These are phyloP conservation scores for Hylaeus anthracinus DNA, from an alignment of 1,140 invertebrate species.

Conservation along the genomic window DNA sequence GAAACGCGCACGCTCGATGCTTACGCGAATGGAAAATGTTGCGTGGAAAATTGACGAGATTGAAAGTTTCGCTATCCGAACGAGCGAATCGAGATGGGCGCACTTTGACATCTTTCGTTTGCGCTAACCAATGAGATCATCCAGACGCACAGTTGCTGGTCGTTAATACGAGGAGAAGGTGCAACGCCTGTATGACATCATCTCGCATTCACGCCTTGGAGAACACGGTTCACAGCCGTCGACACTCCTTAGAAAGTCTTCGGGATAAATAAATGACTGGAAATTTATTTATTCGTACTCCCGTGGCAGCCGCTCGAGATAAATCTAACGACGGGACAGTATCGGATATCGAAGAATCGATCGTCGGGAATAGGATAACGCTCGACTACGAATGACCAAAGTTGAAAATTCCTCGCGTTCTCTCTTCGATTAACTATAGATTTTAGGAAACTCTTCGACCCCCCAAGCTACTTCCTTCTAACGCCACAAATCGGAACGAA, in stretches of 20 bases:
- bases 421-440: no score
- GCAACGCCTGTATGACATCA: slow-evolving; percentile 67
- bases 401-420: background rate
- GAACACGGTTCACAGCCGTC: slow-evolving; percentile 36
- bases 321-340: slow-evolving; percentile 40
- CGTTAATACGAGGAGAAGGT: slow-evolving; percentile 61
- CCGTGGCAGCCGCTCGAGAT: slow-evolving; percentile 26
- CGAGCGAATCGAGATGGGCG: slow-evolving; percentile 37
- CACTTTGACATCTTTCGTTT: slow-evolving; percentile 52
- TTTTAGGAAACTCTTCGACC: no score
- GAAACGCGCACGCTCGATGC: no score
- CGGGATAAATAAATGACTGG: slow-evolving; percentile 54
- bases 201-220: slow-evolving; percentile 60
- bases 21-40: background rate
- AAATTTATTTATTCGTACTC: slow-evolving; percentile 59
- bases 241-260: slow-evolving; percentile 71
- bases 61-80: background rate
- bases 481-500: no score
- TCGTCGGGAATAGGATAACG: slow-evolving; percentile 16
- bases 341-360: slow-evolving; percentile 13
- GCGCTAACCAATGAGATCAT: slow-evolving; percentile 56
- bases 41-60: background rate
- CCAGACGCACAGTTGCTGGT: slow-evolving; percentile 37
- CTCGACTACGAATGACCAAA: slow-evolving; percentile 18
- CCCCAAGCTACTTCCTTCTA: no score